phyloP scores from a whole-genome alignment of 2,888 invertebrate genomes.

The Agrotis clavis region DNA sequence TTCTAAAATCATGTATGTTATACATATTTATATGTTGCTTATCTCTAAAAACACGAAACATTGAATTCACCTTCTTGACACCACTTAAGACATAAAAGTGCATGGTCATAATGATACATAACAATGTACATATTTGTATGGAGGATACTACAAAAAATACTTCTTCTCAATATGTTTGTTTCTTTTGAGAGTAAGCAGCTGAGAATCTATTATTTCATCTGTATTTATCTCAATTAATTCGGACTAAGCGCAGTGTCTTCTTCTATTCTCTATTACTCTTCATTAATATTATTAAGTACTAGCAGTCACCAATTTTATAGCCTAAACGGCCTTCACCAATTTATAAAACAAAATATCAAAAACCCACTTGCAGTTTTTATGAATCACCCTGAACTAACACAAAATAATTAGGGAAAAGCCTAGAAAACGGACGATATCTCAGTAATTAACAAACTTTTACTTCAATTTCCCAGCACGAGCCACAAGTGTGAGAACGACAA shows the following conservation, averaged over 20 bases:
- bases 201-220: too few species aligned
- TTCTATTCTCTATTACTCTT: too few species aligned
- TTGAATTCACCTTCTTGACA: neutral
- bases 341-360: neutral
- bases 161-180: neutral
- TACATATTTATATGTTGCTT: too few species aligned
- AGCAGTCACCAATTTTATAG: too few species aligned
- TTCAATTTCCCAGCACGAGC: slow-evolving; percentile 30
- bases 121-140: neutral
- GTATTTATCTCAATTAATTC: too few species aligned
- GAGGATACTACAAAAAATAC: neutral
- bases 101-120: neutral
- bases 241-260: too few species aligned
- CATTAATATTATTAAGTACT: too few species aligned
- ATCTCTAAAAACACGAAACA: neutral
- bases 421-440: slow-evolving; percentile 5
- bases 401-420: neutral
- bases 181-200: neutral
- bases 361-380: neutral
- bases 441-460: slow-evolving; percentile 33
- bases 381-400: neutral
- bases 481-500: slow-evolving; percentile 30
- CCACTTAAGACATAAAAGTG: neutral
- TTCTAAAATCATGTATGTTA: neutral
- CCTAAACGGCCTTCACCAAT: too few species aligned